phyloP scores from a whole-genome alignment of 2,888 invertebrate genomes.

The Tachina grossa region DNA sequence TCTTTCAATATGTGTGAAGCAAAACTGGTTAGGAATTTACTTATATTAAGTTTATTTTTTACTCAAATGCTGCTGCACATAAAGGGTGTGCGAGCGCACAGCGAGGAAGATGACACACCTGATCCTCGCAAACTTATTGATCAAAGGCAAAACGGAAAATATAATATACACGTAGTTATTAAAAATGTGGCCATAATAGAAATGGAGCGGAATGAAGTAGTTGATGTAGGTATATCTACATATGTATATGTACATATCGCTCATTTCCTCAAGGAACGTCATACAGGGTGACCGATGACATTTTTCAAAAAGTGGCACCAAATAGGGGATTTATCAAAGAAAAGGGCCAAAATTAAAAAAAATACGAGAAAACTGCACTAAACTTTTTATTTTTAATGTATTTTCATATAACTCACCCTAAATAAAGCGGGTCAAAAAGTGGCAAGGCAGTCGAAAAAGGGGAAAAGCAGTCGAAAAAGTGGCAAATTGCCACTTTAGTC shows the following conservation, averaged over 20 bases:
- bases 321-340: too few relatives aligned
- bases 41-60: constrained; percentile 45
- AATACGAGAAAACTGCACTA: too few relatives aligned
- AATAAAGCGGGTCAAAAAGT: too few relatives aligned
- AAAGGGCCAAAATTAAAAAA: too few relatives aligned
- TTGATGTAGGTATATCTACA: constrained; percentile 76
- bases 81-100: constrained; percentile 19
- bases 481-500: too few relatives aligned
- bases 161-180: constrained; percentile 90
- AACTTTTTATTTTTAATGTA: too few relatives aligned
- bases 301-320: too few relatives aligned
- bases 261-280: too few relatives aligned
- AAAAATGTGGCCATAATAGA: constrained; percentile 90
- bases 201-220: constrained; percentile 79
- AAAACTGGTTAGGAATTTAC: constrained; percentile 60
- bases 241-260: constrained; percentile 3
- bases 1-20: constrained; percentile 49
- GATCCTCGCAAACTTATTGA: constrained; percentile 83
- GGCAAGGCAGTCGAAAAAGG: too few relatives aligned
- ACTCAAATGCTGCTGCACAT: constrained; percentile 1
- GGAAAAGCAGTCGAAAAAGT: too few relatives aligned
- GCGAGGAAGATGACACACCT: constrained; percentile 37
- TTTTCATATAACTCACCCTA: too few relatives aligned
- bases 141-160: constrained; percentile 90
- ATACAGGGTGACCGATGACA: too few relatives aligned